phyloP scores from a whole-genome alignment of 2,797 vertebrate genomes.

The Eptatretus atami region DNA sequence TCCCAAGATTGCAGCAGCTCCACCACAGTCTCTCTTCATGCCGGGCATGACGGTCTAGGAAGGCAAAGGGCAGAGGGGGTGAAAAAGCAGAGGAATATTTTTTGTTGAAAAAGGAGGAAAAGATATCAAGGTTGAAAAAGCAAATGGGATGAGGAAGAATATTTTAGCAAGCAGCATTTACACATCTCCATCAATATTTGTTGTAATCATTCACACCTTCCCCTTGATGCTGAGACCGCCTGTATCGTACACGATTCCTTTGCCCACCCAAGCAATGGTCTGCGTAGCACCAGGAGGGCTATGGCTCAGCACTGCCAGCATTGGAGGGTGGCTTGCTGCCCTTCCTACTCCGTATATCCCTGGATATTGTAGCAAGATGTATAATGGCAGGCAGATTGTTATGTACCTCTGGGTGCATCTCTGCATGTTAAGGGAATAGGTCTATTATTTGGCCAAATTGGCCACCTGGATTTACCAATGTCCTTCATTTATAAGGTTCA shows the following conservation, averaged over 20 bases:
- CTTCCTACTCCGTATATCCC: slow-evolving; percentile 90
- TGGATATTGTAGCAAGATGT: slow-evolving; percentile 11
- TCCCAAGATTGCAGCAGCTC: slow-evolving; percentile 67
- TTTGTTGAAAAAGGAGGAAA: background rate
- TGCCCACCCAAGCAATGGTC: slow-evolving; percentile 92
- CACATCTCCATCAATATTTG: background rate
- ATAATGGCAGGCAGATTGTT: background rate
- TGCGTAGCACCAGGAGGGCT: slow-evolving; percentile 66
- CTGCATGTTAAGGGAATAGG: background rate
- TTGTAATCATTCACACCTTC: slow-evolving; percentile 24
- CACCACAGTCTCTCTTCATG: slow-evolving; percentile 93
- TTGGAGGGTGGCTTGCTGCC: slow-evolving; percentile 53
- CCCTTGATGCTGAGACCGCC: slow-evolving; percentile 97
- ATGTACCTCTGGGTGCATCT: background rate
- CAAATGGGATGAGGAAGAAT: no score
- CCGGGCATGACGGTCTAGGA: slow-evolving; percentile 76
- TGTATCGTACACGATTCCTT: slow-evolving; percentile 89
- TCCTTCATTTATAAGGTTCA: no score
- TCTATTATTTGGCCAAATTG: no score
- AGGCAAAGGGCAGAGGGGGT: slow-evolving; percentile 6
- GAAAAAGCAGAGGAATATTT: background rate
- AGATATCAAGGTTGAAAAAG: no score
- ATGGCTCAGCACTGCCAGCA: slow-evolving; percentile 59
- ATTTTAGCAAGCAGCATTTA: background rate
- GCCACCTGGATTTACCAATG: no score